Conservation (phyloP, 2,888 invertebrate species). For the Thalpophila matura region DNA sequence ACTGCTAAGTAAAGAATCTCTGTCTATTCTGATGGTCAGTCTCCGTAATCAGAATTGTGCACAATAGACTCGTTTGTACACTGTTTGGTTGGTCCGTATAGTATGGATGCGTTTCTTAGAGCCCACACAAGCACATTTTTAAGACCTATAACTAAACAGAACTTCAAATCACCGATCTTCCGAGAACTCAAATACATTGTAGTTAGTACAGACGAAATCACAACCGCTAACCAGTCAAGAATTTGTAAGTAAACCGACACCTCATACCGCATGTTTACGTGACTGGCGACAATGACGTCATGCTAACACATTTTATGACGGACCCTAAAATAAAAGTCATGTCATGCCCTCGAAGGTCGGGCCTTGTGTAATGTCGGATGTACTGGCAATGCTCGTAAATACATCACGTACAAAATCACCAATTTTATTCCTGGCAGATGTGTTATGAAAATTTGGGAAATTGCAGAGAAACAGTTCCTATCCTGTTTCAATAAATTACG, state of each 20-base stretch:
- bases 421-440: slow-evolving; percentile 34
- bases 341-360: slow-evolving; percentile 53
- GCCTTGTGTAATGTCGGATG: slow-evolving; percentile 42
- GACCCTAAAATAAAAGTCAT: slow-evolving; percentile 59
- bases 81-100: neutral
- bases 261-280: slow-evolving; percentile 17
- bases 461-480: slow-evolving; percentile 25
- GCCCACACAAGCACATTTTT: neutral
- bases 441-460: slow-evolving; percentile 14
- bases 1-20: no score
- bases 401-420: slow-evolving; percentile 15
- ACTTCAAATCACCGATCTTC: neutral
- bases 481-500: slow-evolving; percentile 17
- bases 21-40: no score
- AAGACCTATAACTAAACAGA: neutral
- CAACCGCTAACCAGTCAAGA: slow-evolving; percentile 10
- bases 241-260: slow-evolving; percentile 47
- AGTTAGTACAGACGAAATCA: neutral
- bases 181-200: slow-evolving; percentile 19
- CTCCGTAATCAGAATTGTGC: no score
- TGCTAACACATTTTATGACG: slow-evolving; percentile 38
- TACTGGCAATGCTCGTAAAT: slow-evolving; percentile 38
- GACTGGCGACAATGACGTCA: slow-evolving; percentile 46
- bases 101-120: no score
- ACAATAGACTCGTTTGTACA: neutral